Base-by-base conservation (phyloP, 1,140 invertebrate species). In the Latrodectus geometricus region DNA sequence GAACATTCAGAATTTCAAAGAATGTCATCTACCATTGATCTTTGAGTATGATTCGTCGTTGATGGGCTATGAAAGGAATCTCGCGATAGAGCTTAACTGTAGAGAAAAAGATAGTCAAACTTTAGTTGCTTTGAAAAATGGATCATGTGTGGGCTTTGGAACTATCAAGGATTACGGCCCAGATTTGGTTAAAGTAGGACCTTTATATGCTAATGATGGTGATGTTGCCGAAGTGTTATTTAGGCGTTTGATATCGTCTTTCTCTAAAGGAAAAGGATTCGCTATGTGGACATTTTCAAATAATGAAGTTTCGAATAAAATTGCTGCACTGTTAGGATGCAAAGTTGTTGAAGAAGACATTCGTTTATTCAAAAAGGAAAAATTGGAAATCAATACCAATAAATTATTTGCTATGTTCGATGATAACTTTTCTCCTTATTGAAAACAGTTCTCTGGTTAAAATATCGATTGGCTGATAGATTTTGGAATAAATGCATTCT, bases 401-500 rank as follows among this genome's bases (percentile, higher is more conserved):
- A 87, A 87, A 68, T 70, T 90, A 12, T 90, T 87, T 74, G 87
- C 72, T n/a, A 79, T 84, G 9, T 88, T 88, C 69, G 79, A 88
- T 48, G 85, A 89, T 1, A 90, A 90, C 77, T 90, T 90, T 82
- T 86, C 88, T 20, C 80, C 89, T 11, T 89, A 89, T 75, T 90
- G 84, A 83, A 50, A 35, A 5, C 35, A 35, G 35, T 35, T 35
- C 35, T 35, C 35, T 35, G 2, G 35, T 35, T 35, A 35, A 35
- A 35, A 35, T 35, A 35, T 35, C 5, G 35, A 35, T 35, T 35
- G 35, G 35, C 35, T 35, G 35, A 35, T 35, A 35, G 2, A 35
- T 35, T 35, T 35, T 35, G 5, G 35, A 35, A 35, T 35, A 35
- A 35, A 35, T 35, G 35, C 35, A 35, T 35, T 35, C 35, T 35